A percentile compares a stretch with the other conserved stretches of the same genome.
Evolutionary conservation across 2,797 vertebrate species (phyloP).

Genomic region (Cossypha polioptera): DNA sequence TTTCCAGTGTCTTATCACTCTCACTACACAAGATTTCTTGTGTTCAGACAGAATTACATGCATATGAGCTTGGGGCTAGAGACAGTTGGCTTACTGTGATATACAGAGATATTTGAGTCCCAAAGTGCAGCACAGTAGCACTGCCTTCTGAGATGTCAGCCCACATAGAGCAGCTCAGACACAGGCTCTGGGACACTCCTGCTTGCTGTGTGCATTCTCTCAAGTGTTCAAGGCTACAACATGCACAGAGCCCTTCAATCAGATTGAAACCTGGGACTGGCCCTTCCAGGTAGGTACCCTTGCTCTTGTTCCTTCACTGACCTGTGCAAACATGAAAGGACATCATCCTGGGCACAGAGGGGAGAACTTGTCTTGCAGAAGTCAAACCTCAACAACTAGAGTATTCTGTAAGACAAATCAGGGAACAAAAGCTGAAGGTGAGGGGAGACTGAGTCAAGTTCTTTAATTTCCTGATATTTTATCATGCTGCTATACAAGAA

Average conservation of each 20-base stretch:
- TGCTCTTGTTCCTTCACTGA: not conserved
- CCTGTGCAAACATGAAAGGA: not conserved
- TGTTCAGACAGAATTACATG: not conserved
- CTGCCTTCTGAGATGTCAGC: not conserved
- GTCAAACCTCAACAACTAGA: not conserved
- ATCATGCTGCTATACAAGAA: not conserved
- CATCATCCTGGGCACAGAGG: not conserved
- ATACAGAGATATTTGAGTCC: not conserved
- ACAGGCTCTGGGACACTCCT: not conserved
- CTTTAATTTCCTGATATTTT: not conserved
- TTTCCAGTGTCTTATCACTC: not conserved
- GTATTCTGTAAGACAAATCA: not conserved
- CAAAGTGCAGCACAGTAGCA: rapidly evolving
- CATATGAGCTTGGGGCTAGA: not conserved
- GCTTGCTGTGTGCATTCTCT: not conserved
- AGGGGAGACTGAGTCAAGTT: not conserved
- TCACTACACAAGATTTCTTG: not conserved
- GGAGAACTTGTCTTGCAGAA: not conserved
- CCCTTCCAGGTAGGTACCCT: not conserved
- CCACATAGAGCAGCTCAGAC: not conserved
- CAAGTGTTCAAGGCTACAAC: not conserved
- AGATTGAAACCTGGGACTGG: not conserved
- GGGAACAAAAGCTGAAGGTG: not conserved
- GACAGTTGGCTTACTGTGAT: not conserved
- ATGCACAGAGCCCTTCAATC: not conserved